Evolutionary conservation across 37 sponge, comb jelly and placozoan species (phyloP).

Genomic region (Diacarnus erythraeanus): DNA sequence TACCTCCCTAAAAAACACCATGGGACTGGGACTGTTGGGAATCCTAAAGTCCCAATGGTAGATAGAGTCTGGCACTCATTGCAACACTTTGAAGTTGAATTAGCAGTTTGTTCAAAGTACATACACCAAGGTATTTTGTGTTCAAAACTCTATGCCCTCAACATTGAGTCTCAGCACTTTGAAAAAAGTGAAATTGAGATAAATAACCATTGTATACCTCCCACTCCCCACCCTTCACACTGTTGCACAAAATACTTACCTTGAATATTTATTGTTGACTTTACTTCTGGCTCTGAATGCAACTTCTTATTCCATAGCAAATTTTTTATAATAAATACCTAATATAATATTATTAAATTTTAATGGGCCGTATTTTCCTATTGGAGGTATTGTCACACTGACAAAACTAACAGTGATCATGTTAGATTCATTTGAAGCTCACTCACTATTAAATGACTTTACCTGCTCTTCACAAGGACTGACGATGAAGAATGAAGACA

Average conservation of each 20-base stretch:
- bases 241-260: background rate
- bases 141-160: too few species aligned
- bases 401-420: too few species aligned
- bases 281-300: background rate
- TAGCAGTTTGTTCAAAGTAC: too few species aligned
- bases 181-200: background rate
- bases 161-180: too few species aligned
- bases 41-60: too few species aligned
- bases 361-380: background rate
- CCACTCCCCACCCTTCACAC: too few species aligned
- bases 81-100: too few species aligned
- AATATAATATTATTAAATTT: background rate
- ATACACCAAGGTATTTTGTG: too few species aligned
- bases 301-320: background rate
- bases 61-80: too few species aligned
- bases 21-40: too few species aligned
- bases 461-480: conserved; percentile 41
- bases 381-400: too few species aligned
- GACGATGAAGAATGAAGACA: conserved; percentile 33
- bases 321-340: background rate
- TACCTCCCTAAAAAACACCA: too few species aligned
- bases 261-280: background rate
- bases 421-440: background rate
- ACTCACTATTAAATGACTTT: background rate
- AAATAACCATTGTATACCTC: background rate